These are phyloP conservation scores for Leptinotarsa lineolata DNA, from an alignment of 1,140 invertebrate species.

Conservation along the genomic window DNA sequence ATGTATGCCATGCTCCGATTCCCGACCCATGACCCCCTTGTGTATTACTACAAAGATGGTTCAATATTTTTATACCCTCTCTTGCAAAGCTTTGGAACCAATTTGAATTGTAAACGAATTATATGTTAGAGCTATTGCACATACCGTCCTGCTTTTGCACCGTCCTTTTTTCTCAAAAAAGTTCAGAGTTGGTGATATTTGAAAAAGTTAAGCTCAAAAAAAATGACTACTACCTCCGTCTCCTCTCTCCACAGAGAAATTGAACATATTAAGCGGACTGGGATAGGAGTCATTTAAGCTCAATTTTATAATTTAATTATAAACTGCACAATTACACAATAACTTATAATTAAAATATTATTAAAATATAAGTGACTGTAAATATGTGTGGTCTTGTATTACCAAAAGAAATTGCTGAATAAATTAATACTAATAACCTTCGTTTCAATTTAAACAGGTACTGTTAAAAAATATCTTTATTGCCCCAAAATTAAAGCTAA, in stretches of 20 bases:
- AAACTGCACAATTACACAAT: constrained; percentile 11
- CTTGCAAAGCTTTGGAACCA: not conserved
- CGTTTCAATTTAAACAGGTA: not conserved
- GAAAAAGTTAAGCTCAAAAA: not conserved
- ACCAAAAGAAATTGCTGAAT: not conserved
- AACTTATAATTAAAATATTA: not conserved
- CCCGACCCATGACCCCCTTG: too few species aligned
- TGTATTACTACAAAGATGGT: not conserved
- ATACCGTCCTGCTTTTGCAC: constrained; percentile 5
- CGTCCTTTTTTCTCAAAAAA: not conserved
- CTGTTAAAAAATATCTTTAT: not conserved
- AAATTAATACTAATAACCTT: not conserved
- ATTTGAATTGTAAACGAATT: not conserved
- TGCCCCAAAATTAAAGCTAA: not conserved
- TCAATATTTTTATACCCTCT: not conserved
- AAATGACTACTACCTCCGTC: too few species aligned
- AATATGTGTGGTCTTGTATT: constrained; percentile 18
- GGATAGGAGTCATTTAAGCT: too few species aligned
- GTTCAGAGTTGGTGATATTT: not conserved
- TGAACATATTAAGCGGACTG: too few species aligned
- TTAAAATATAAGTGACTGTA: not conserved
- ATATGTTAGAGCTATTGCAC: constrained; percentile 1
- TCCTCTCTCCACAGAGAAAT: too few species aligned
- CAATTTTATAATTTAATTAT: not conserved
- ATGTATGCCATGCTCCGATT: too few species aligned